A percentile compares a stretch with the other conserved stretches of the same genome.
phyloP scores from a whole-genome alignment of 2,113 vertebrate genomes.

The Clarias macrocephalus region DNA sequence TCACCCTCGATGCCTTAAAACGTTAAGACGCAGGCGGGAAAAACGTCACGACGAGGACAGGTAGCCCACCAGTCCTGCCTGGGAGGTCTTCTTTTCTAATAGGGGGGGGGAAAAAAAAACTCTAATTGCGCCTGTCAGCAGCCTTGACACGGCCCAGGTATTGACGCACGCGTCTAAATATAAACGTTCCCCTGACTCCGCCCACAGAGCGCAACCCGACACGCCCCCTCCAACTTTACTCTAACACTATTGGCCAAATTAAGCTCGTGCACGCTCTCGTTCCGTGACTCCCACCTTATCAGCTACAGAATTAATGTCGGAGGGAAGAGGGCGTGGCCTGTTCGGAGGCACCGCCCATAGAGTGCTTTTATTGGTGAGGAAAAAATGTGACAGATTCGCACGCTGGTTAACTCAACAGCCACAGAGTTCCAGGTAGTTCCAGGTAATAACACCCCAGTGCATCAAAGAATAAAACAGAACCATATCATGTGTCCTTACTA shows the following conservation, averaged over 20 bases:
- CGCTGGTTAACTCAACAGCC: not conserved
- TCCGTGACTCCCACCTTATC: slow-evolving; percentile 18
- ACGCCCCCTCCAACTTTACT: slow-evolving; percentile 45
- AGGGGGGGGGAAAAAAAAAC: not conserved
- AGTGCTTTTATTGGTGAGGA: slow-evolving; percentile 47
- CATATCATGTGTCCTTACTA: not conserved
- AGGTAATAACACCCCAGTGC: not conserved
- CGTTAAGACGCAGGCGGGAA: slow-evolving; percentile 21
- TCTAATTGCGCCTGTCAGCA: slow-evolving; percentile 32
- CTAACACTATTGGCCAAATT: slow-evolving; percentile 37
- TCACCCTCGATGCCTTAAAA: slow-evolving; percentile 15
- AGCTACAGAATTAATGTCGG: not conserved
- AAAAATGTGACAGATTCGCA: slow-evolving; percentile 30
- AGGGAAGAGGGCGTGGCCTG: slow-evolving; percentile 13
- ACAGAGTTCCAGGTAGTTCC: not conserved
- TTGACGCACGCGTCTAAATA: slow-evolving; percentile 67
- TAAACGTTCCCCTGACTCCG: slow-evolving; percentile 52
- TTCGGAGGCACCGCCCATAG: not conserved
- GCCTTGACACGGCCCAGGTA: slow-evolving; percentile 64
- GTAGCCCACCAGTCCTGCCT: slow-evolving; percentile 28
- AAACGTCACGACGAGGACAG: slow-evolving; percentile 19
- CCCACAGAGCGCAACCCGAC: slow-evolving; percentile 46
- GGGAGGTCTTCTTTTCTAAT: slow-evolving; percentile 21
- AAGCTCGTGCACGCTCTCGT: slow-evolving; percentile 53
- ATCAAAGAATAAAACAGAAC: not conserved